Conservation (phyloP, 1,140 invertebrate species). For the Drosophila sproati region DNA sequence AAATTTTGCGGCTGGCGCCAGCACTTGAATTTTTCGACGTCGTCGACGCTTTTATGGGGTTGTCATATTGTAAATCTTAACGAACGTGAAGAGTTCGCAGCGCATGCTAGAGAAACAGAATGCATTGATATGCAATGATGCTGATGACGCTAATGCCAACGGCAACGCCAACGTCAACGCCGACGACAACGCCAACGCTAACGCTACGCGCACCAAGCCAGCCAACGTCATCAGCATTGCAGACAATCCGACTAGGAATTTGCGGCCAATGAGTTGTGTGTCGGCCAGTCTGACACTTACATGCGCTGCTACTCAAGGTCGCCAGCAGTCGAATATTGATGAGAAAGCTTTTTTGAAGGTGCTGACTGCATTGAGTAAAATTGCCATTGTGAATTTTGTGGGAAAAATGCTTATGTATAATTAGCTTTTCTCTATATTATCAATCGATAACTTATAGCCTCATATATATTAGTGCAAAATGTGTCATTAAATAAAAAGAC, state of each 20-base stretch:
- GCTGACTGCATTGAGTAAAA: too few relatives aligned
- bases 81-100: constrained; percentile 2
- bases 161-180: background rate
- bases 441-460: too few relatives aligned
- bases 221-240: constrained; percentile 41
- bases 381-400: too few relatives aligned
- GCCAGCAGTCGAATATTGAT: background rate
- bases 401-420: too few relatives aligned
- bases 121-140: constrained; percentile 30
- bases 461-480: too few relatives aligned
- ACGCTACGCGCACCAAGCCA: background rate
- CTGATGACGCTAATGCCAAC: background rate
- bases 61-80: constrained; percentile 45
- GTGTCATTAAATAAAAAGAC: too few relatives aligned
- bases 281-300: constrained; percentile 29
- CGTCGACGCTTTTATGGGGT: constrained; percentile 13
- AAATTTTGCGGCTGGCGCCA: constrained; percentile 48
- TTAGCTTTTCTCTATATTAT: too few relatives aligned
- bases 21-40: constrained; percentile 34
- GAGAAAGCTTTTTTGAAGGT: too few relatives aligned
- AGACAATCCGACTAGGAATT: constrained; percentile 63
- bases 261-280: constrained; percentile 10
- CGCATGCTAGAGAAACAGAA: constrained; percentile 19
- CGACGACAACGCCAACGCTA: background rate
- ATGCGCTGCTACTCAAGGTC: constrained; percentile 66